Conservation (phyloP, 2,113 vertebrate species). For the Epinephelus fuscoguttatus region DNA sequence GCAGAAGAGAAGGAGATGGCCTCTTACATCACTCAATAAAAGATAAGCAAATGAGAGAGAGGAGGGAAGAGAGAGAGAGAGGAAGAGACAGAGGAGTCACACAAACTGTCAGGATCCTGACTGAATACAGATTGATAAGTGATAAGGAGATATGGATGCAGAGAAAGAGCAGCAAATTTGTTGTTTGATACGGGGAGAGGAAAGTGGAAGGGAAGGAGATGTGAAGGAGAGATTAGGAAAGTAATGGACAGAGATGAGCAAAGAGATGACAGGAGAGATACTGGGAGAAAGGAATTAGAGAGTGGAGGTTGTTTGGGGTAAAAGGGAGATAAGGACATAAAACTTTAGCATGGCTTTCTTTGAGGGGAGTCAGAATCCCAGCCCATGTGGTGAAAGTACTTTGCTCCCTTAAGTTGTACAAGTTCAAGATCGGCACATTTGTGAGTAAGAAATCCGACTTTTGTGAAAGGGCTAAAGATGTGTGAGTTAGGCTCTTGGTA, state of each 20-base stretch:
- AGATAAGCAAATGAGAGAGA: neutral
- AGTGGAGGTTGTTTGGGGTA: neutral
- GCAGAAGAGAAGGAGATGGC: neutral
- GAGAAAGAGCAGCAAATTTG: neutral
- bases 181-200: neutral
- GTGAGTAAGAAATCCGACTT: neutral
- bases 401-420: too few relatives aligned
- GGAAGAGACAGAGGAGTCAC: neutral
- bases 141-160: neutral
- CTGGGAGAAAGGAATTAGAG: neutral
- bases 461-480: neutral
- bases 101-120: neutral
- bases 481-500: too few relatives aligned
- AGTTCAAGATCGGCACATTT: neutral
- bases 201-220: neutral
- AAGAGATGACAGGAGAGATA: slow-evolving; percentile 7
- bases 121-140: neutral
- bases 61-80: neutral
- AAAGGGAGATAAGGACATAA: neutral
- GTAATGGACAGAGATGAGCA: neutral
- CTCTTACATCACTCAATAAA: neutral
- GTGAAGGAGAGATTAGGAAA: neutral
- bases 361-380: neutral
- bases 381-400: neutral
- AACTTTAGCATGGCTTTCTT: neutral